Conservation (phyloP, 2,888 invertebrate species). For the Hirtodrosophila cameraria region DNA sequence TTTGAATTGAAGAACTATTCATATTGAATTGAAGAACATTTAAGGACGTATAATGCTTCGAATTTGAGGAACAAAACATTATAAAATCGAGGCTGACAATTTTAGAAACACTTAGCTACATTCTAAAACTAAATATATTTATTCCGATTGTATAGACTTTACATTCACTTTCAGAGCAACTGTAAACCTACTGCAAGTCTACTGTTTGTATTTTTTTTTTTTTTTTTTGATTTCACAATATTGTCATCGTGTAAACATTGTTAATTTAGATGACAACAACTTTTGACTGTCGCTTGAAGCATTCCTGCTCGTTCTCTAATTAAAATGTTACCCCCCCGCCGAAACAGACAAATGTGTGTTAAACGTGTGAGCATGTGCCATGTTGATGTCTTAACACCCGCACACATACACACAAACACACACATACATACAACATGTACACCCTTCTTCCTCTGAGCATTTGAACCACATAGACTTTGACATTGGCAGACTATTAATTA, state of each 20-base stretch:
- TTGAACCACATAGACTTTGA: conserved; percentile 26
- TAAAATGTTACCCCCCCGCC: conserved; percentile 66
- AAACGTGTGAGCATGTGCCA: conserved; percentile 49
- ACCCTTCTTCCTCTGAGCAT: conserved; percentile 5
- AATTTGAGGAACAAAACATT: no score
- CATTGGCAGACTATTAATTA: conserved; percentile 71
- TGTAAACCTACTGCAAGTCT: no score
- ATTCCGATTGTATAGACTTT: neutral
- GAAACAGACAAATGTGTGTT: conserved; percentile 29
- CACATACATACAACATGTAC: neutral
- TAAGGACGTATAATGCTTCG: no score
- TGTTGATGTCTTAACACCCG: conserved; percentile 38
- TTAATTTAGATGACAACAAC: conserved; percentile 9
- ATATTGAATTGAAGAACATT: no score
- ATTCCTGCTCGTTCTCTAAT: conserved; percentile 56
- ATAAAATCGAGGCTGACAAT: no score
- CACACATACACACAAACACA: conserved; percentile 8
- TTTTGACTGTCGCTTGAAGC: conserved; percentile 36
- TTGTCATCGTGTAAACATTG: conserved; percentile 31
- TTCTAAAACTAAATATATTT: no score
- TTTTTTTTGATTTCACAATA: conserved; percentile 4
- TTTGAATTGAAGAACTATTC: no score
- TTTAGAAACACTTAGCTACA: no score
- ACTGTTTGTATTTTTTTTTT: no score
- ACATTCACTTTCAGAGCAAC: neutral